Percentiles rank a stretch among this genome's conserved stretches.
These are phyloP conservation scores for Pipa parva DNA, from an alignment of 2,113 vertebrate genomes.

Conservation along the genomic window DNA sequence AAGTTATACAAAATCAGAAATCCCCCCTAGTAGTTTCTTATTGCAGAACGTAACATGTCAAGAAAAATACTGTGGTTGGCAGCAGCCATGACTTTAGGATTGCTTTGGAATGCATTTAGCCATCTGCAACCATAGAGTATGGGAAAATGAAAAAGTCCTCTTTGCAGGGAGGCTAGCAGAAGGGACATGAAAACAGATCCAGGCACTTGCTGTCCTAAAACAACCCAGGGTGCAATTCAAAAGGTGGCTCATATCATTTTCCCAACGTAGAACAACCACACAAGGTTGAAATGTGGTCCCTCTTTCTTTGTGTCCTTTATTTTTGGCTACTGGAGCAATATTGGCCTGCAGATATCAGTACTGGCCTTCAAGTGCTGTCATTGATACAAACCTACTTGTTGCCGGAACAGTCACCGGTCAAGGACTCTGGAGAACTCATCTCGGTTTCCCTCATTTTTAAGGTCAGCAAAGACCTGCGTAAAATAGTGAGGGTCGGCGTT, in stretches of 20 bases:
- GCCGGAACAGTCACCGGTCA: conserved; percentile 64
- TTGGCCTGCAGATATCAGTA: conserved; percentile 1
- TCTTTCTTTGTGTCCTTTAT: conserved; percentile 10
- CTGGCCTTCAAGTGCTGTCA: conserved; percentile 25
- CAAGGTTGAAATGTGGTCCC: conserved; percentile 33
- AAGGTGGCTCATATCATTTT: conserved; percentile 2
- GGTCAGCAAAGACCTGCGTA: conserved; percentile 76
- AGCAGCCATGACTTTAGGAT: not conserved
- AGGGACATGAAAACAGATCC: not conserved
- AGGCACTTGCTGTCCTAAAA: conserved; percentile 36
- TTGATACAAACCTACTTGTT: not conserved
- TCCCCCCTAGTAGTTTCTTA: not conserved
- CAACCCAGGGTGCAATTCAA: conserved; percentile 22
- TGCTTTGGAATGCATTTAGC: conserved; percentile 27
- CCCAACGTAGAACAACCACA: conserved; percentile 25
- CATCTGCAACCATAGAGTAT: conserved; percentile 2
- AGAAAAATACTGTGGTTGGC: not conserved
- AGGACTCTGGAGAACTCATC: conserved; percentile 65
- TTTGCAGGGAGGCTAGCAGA: not conserved
- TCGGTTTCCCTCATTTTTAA: conserved; percentile 71
- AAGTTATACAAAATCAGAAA: not conserved
- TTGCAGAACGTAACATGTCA: not conserved
- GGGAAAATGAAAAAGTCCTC: not conserved
- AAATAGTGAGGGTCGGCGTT: conserved; percentile 78
- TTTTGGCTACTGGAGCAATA: conserved; percentile 32